These are phyloP conservation scores for Drosophila mettleri DNA, from an alignment of 2,888 invertebrate species.

Conservation along the genomic window DNA sequence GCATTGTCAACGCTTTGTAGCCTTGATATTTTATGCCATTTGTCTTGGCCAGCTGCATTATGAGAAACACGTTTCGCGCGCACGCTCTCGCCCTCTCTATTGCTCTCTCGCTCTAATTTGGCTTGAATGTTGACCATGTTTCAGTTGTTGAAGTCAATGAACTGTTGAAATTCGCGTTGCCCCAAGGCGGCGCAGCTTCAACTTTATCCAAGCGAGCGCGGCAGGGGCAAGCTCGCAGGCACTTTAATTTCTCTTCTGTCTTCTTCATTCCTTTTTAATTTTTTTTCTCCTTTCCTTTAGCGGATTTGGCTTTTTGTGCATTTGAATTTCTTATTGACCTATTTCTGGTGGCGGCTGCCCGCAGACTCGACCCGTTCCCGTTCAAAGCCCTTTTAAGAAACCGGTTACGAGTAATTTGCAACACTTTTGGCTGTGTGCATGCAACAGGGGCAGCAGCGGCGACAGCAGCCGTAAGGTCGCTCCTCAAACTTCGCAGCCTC, in stretches of 20 bases:
- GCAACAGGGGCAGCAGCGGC: constrained; percentile 25
- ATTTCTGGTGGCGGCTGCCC: constrained; percentile 28
- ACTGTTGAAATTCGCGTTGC: constrained; percentile 36
- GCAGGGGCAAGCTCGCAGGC: background rate
- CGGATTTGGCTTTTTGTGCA: constrained; percentile 24
- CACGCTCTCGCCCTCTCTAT: background rate
- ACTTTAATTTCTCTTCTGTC: constrained; percentile 23
- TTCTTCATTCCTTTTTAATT: no score
- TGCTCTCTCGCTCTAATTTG: constrained; percentile 26
- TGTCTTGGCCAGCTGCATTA: constrained; percentile 41
- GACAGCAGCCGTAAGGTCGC: constrained; percentile 29
- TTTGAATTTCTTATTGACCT: constrained; percentile 48
- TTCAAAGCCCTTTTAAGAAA: constrained; percentile 39
- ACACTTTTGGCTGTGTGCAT: constrained; percentile 37
- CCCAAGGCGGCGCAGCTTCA: constrained; percentile 14
- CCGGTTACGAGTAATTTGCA: constrained; percentile 45
- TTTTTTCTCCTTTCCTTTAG: no score
- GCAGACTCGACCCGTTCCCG: constrained; percentile 13
- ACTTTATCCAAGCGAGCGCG: background rate
- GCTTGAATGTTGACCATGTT: constrained; percentile 34
- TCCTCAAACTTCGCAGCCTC: constrained; percentile 4
- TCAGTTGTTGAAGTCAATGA: constrained; percentile 36
- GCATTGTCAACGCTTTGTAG: constrained; percentile 29
- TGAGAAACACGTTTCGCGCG: constrained; percentile 30
- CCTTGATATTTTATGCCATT: constrained; percentile 43